Evolutionary conservation across 1,140 invertebrate species (phyloP).

Genomic region (Uloborus diversus): DNA sequence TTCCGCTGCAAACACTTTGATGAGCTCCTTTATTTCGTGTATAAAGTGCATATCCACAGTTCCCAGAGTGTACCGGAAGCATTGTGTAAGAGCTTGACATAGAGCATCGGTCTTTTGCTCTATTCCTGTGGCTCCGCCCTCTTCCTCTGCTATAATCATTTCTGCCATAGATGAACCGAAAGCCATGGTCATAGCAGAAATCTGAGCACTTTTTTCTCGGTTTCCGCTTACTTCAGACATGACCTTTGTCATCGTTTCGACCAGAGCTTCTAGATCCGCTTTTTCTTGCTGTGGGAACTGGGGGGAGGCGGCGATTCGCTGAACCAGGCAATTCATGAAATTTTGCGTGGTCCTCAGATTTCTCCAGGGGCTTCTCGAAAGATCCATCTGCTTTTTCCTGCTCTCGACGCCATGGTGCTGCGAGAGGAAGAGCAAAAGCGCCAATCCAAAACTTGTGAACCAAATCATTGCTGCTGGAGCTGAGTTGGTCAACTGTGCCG

Average conservation of each 20-base stretch:
- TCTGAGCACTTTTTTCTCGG: not conserved
- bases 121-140: not conserved
- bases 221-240: not conserved
- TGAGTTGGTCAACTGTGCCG: constrained; percentile 22
- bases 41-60: constrained; percentile 32
- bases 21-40: constrained; percentile 34
- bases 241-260: constrained; percentile 21
- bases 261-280: constrained; percentile 32
- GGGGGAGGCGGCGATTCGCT: constrained; percentile 7
- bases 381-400: not conserved
- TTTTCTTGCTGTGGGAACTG: constrained; percentile 34
- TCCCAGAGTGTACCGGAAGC: not conserved
- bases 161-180: constrained; percentile 40
- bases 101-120: constrained; percentile 19
- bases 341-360: not conserved
- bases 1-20: constrained; percentile 26
- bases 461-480: constrained; percentile 16
- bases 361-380: constrained; percentile 25
- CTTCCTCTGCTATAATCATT: constrained; percentile 40
- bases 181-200: constrained; percentile 45
- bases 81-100: not conserved
- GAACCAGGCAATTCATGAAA: constrained; percentile 37
- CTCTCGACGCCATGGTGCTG: constrained; percentile 14
- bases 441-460: constrained; percentile 34
- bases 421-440: not conserved